phyloP scores from a whole-genome alignment of 2,797 vertebrate genomes.

The Myripristis murdjan region DNA sequence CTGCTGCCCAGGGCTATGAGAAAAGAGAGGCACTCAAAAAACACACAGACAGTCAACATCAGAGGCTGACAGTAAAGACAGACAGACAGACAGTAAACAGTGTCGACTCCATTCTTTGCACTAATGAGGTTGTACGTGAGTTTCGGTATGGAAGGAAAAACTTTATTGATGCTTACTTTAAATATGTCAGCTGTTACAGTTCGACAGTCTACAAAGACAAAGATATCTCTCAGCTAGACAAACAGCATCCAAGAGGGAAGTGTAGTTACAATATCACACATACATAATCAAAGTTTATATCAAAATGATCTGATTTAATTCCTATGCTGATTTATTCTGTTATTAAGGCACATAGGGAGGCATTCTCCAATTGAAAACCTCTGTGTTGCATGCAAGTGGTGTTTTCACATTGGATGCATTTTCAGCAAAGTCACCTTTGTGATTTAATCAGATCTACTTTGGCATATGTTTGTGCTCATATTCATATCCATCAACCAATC shows the following conservation, averaged over 20 bases:
- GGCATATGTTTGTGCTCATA: slow-evolving; percentile 25
- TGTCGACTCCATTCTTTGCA: not conserved
- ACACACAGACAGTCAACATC: not conserved
- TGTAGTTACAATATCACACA: slow-evolving; percentile 57
- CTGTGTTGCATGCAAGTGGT: slow-evolving; percentile 24
- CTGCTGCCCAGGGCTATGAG: not conserved
- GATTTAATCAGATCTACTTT: slow-evolving; percentile 44
- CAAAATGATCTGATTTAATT: slow-evolving; percentile 37
- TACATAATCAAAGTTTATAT: slow-evolving; percentile 48
- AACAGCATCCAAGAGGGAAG: slow-evolving; percentile 45
- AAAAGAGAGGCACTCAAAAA: not conserved
- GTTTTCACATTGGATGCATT: slow-evolving; percentile 22
- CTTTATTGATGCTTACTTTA: slow-evolving; percentile 78
- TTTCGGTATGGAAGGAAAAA: slow-evolving; percentile 56
- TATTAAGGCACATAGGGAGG: slow-evolving; percentile 57
- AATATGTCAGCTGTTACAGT: slow-evolving; percentile 64
- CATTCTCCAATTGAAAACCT: slow-evolving; percentile 21
- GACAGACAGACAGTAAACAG: too few relatives aligned
- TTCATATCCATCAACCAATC: slow-evolving; percentile 24
- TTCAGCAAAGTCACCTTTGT: slow-evolving; percentile 19
- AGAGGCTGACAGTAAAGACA: not conserved
- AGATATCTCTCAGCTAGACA: slow-evolving; percentile 28
- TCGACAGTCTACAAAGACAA: slow-evolving; percentile 54
- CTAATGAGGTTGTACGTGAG: slow-evolving; percentile 16
- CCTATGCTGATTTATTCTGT: slow-evolving; percentile 31